Percentiles rank a stretch among this genome's conserved stretches.
These are phyloP conservation scores for Drosophila tanythrix DNA, from an alignment of 2,888 invertebrate species.

Conservation along the genomic window DNA sequence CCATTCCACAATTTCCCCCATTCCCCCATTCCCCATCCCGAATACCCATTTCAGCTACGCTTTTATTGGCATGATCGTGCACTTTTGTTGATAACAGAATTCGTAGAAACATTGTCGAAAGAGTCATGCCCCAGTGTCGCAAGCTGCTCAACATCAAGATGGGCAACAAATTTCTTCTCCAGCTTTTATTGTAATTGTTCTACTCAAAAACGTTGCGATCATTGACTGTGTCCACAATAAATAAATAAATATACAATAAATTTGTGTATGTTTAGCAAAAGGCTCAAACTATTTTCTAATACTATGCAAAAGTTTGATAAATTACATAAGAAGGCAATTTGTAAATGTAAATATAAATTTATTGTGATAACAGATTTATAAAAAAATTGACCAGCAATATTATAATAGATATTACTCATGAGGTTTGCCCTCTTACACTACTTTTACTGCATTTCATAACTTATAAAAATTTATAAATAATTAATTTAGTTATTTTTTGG, in stretches of 20 bases:
- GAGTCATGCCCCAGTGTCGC: conserved; percentile 46
- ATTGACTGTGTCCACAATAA: conserved; percentile 9
- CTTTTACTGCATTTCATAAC: background rate
- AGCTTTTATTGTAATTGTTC: conserved; percentile 30
- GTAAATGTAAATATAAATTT: background rate
- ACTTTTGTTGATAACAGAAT: conserved; percentile 77
- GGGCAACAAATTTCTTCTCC: conserved; percentile 43
- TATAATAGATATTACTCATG: background rate
- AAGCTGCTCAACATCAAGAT: conserved; percentile 45
- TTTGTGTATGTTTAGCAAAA: background rate
- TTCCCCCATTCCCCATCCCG: conserved; percentile 2
- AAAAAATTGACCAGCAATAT: background rate
- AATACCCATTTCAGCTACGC: conserved; percentile 39
- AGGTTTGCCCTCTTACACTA: background rate
- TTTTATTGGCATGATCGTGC: conserved; percentile 80
- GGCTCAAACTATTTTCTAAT: background rate
- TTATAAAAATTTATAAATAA: no score
- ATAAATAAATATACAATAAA: conserved; percentile 7
- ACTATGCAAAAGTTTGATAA: rapidly evolving
- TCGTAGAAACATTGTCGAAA: conserved; percentile 63
- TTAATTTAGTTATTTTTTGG: background rate
- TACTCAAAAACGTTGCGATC: conserved; percentile 19
- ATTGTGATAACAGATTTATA: background rate
- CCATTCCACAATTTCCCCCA: background rate
- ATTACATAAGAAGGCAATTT: background rate